These are phyloP conservation scores for Catharus ustulatus DNA, from an alignment of 2,797 vertebrate species.

Conservation along the genomic window DNA sequence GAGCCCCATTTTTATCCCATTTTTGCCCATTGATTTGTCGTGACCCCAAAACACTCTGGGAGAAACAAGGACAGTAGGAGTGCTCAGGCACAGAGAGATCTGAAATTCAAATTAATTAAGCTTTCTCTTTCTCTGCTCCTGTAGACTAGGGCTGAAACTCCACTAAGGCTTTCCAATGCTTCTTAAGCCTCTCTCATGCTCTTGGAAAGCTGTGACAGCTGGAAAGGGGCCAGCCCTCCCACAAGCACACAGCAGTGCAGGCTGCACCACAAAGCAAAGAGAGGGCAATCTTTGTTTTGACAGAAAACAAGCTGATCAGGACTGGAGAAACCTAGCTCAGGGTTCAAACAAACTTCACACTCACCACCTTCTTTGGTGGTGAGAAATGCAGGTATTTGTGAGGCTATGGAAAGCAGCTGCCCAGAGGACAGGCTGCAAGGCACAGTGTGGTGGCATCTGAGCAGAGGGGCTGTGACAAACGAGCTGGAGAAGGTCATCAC, in stretches of 20 bases:
- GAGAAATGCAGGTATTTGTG: not conserved
- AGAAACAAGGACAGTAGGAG: not conserved
- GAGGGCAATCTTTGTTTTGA: not conserved
- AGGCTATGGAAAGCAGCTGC: not conserved
- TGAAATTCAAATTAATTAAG: not conserved
- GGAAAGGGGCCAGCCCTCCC: not conserved
- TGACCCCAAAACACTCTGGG: not conserved
- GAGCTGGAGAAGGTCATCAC: rapidly evolving
- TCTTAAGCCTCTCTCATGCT: not conserved
- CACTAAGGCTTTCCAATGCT: not conserved
- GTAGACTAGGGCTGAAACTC: not conserved
- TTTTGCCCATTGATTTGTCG: not conserved
- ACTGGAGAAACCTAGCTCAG: not conserved
- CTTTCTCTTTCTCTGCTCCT: not conserved
- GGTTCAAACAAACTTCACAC: not conserved
- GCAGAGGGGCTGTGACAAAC: not conserved
- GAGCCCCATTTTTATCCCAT: not conserved
- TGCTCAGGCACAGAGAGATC: not conserved
- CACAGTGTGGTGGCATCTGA: rapidly evolving
- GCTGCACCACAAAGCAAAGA: not conserved
- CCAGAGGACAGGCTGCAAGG: not conserved
- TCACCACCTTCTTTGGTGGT: not conserved
- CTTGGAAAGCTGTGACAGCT: not conserved
- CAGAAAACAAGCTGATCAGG: not conserved
- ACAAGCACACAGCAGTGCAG: not conserved